Percentiles rank a stretch among this genome's conserved stretches.
phyloP scores from a whole-genome alignment of 2,888 invertebrate species.

The Psylliodes chrysocephalus region DNA sequence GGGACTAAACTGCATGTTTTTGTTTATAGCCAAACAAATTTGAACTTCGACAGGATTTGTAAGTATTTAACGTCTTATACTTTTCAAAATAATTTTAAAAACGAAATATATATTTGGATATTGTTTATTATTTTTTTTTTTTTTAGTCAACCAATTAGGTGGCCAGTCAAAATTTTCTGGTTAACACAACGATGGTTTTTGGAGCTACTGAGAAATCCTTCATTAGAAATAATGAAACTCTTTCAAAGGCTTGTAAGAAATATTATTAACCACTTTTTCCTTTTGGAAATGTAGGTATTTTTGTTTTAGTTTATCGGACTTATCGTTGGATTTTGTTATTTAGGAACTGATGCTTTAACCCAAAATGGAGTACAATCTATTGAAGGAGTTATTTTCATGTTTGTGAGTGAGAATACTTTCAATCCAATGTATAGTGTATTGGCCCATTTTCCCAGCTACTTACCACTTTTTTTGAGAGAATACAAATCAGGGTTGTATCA shows the following conservation, averaged over 20 bases:
- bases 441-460: conserved; percentile 82
- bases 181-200: conserved; percentile 80
- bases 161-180: conserved; percentile 79
- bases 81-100: no score
- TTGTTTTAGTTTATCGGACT: conserved; percentile 73
- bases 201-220: conserved; percentile 82
- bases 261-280: conserved; percentile 11
- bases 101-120: no score
- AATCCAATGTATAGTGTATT: conserved; percentile 91
- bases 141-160: conserved; percentile 71
- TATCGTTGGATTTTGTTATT: conserved; percentile 86
- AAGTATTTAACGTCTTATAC: no score
- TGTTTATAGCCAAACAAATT: conserved; percentile 46
- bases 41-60: conserved; percentile 50
- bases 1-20: background rate
- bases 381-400: conserved; percentile 87
- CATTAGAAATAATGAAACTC: conserved; percentile 79
- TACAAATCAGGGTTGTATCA: conserved; percentile 85
- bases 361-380: conserved; percentile 89
- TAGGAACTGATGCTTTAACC: conserved; percentile 76
- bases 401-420: conserved; percentile 91
- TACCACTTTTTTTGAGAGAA: conserved; percentile 85
- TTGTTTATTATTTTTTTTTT: no score
- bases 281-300: background rate
- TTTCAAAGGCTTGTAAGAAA: conserved; percentile 82